Conservation (phyloP, 2,888 invertebrate species). For the Brenthis hecate region DNA sequence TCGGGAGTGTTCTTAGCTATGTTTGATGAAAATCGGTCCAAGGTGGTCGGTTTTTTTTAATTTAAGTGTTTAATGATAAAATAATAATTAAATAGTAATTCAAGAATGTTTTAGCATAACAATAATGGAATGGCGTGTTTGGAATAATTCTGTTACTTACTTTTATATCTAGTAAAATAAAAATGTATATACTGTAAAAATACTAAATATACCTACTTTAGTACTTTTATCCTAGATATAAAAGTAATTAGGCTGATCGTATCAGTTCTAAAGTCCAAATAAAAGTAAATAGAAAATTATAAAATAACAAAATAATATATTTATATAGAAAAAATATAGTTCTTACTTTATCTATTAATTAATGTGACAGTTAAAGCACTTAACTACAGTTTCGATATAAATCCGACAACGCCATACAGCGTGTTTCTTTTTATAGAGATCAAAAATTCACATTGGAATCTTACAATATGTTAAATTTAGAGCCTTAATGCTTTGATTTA, state of each 20-base stretch:
- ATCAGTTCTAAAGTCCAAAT: not conserved
- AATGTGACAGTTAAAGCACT: slow-evolving; percentile 12
- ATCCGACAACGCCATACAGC: slow-evolving; percentile 20
- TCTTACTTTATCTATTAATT: not conserved
- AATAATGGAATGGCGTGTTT: slow-evolving; percentile 9
- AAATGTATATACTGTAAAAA: too few species aligned
- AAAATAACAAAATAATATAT: slow-evolving; percentile 14
- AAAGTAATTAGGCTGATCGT: slow-evolving; percentile 7
- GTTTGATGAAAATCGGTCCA: too few species aligned
- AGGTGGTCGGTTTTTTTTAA: too few species aligned
- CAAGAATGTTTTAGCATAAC: not conserved
- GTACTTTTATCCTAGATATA: not conserved
- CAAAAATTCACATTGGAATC: slow-evolving; percentile 34
- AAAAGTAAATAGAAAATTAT: not conserved
- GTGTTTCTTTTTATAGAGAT: slow-evolving; percentile 38
- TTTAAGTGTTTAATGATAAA: too few species aligned
- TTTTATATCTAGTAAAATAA: too few species aligned
- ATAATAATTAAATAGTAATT: not conserved
- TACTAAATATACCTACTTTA: not conserved
- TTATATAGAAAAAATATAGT: not conserved
- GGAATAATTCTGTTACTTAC: not conserved
- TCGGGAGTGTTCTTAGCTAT: too few species aligned
- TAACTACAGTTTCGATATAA: slow-evolving; percentile 9
- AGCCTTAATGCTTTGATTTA: slow-evolving; percentile 9
- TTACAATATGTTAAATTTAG: slow-evolving; percentile 14